Evolutionary conservation across 2,888 invertebrate species (phyloP).

Genomic region (Drosophila acutilabella): DNA sequence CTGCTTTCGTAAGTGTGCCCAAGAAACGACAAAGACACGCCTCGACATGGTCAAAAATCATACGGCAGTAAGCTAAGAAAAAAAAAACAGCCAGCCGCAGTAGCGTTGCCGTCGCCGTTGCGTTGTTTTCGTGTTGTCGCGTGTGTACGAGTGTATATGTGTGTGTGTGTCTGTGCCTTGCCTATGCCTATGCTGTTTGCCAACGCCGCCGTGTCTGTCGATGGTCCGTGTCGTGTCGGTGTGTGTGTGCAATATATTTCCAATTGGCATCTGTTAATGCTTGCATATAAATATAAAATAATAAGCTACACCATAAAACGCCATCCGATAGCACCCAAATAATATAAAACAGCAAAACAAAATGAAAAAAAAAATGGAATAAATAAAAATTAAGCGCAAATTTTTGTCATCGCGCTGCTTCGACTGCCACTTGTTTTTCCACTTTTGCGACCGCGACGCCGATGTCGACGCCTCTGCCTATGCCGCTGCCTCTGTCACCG

Average conservation of each 20-base stretch:
- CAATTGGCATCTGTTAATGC: conserved; percentile 61
- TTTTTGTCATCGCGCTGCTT: conserved; percentile 28
- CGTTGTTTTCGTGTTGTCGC: conserved; percentile 59
- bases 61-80: conserved; percentile 55
- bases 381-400: conserved; percentile 45
- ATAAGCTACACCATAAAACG: conserved; percentile 28
- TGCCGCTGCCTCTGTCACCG: conserved; percentile 30
- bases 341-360: conserved; percentile 1
- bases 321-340: conserved; percentile 22
- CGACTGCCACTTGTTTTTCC: conserved; percentile 67
- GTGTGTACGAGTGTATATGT: conserved; percentile 29
- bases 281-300: conserved; percentile 26
- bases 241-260: conserved; percentile 45
- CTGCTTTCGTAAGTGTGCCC: conserved; percentile 41
- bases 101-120: conserved; percentile 48
- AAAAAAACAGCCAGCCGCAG: conserved; percentile 41
- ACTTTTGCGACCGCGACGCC: conserved; percentile 57
- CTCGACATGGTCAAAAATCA: conserved; percentile 61
- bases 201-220: conserved; percentile 63
- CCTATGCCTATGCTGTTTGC: conserved; percentile 46
- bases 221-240: conserved; percentile 31
- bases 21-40: conserved; percentile 55
- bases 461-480: conserved; percentile 24
- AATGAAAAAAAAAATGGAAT: conserved; percentile 1
- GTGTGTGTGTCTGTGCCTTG: conserved; percentile 14